Conservation (phyloP, 2,113 vertebrate genomes). For the Melanerpes aurifrons region DNA sequence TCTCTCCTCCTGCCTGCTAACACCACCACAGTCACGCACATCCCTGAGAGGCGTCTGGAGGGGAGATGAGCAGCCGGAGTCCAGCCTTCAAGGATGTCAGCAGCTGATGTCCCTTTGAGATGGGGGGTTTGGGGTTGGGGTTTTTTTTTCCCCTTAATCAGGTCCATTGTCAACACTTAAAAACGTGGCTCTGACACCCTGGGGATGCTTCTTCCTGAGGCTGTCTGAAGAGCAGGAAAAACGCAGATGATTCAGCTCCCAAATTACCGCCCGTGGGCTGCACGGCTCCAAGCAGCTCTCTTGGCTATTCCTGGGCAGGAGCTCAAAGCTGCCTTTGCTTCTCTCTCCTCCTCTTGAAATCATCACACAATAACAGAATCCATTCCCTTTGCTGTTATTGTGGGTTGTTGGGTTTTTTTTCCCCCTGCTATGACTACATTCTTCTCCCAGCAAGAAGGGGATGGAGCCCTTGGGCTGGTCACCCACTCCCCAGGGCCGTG, state of each 20-base stretch:
- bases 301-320: slow-evolving; percentile 56
- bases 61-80: not conserved
- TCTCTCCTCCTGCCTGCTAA: not conserved
- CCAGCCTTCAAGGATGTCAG: not conserved
- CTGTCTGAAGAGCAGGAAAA: slow-evolving; percentile 23
- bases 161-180: not conserved
- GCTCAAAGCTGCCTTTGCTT: slow-evolving; percentile 51
- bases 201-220: not conserved
- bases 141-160: not conserved
- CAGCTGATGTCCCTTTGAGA: not conserved
- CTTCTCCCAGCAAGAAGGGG: not conserved
- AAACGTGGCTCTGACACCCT: not conserved
- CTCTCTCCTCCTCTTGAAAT: slow-evolving; percentile 12
- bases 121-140: not conserved
- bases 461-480: accelerated
- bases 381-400: not conserved
- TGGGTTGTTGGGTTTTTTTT: too few species aligned
- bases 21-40: not conserved
- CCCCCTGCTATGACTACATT: not conserved
- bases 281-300: slow-evolving; percentile 34
- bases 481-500: accelerated
- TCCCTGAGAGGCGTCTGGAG: not conserved
- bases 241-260: slow-evolving; percentile 57
- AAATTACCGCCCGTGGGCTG: slow-evolving; percentile 41
- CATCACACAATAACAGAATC: not conserved